Evolutionary conservation across 92 coral and sea anemone genomes (phyloP), one percentile per base, ranked within the genome.

Genomic region (Desmophyllum pertusum): DNA sequence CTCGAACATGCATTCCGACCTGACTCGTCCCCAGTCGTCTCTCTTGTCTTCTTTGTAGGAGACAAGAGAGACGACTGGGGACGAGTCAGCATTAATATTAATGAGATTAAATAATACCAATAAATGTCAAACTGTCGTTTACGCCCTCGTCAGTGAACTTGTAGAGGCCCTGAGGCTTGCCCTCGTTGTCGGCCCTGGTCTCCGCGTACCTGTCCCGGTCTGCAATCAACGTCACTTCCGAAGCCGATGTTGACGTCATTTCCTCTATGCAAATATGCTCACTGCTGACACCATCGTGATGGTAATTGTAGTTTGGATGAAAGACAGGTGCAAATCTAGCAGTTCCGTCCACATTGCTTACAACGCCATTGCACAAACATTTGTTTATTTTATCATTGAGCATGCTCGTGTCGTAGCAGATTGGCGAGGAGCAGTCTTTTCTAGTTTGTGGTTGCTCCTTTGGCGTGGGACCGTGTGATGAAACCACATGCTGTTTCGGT

Each of bases 61-160:
- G n/a, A n/a, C n/a, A n/a, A n/a, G n/a, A n/a, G n/a, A n/a, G n/a
- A n/a, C n/a, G n/a, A n/a, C n/a, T n/a, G n/a, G n/a, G n/a, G n/a
- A n/a, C n/a, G n/a, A n/a, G 36, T 8, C 21, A 65, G 42, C 41
- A 33, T 35, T 65, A 57, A 65, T 31, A 71, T 41, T 0, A 7
- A 10, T 25, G 36, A 39, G 10, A 85, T 81, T 77, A 93, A 36
- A 94, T 94, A 59, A 94, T 91, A 38, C 98, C 98, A 75, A 94
- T 94, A 85, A 94, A 94, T 17, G 98, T 94, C 63, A 94, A 84
- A 65, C 98, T 94, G 23, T 93, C 93, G 50, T 94, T 91, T 7
- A 89, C 62, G 39, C 81, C 63, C 14, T 38, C 76, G 36, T 70
- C 41, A 40, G 42, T 57, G 17, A 25, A 6, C 45, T 57, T 82